Percentiles rank a stretch among this genome's conserved stretches.
These are phyloP conservation scores for Rallus crepitans DNA, from an alignment of 2,797 vertebrate species.

Conservation along the genomic window DNA sequence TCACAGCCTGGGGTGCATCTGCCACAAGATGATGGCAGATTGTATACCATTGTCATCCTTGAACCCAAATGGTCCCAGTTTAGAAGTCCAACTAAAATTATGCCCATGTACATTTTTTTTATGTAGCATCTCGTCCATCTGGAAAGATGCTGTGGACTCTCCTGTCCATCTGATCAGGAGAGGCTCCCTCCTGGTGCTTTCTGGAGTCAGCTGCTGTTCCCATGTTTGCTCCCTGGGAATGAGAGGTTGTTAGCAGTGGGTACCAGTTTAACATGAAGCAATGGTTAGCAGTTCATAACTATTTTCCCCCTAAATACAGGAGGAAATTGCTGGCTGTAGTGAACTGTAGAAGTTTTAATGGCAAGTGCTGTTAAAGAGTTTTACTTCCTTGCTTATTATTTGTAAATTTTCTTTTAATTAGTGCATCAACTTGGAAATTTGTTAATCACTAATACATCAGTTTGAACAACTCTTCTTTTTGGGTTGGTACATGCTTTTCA, in stretches of 20 bases:
- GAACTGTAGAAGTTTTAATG: background rate
- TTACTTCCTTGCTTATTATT: background rate
- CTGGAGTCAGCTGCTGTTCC: background rate
- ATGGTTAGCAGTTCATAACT: background rate
- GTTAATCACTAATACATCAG: background rate
- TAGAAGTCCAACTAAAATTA: background rate
- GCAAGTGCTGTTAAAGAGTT: background rate
- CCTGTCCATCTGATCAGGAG: fast-evolving
- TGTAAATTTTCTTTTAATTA: constrained; percentile 13
- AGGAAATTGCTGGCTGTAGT: background rate
- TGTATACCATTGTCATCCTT: fast-evolving
- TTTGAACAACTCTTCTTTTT: background rate
- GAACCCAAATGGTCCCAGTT: background rate
- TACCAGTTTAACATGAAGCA: background rate
- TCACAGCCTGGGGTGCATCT: background rate
- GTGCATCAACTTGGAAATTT: background rate
- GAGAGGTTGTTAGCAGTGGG: background rate
- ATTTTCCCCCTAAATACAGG: background rate
- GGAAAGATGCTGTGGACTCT: fast-evolving
- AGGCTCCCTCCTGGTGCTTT: background rate
- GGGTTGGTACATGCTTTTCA: background rate
- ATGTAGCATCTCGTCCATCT: background rate
- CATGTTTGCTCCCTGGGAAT: background rate
- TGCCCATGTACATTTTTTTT: background rate
- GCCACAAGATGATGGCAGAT: background rate